Percentiles rank a stretch among this genome's conserved stretches.
These are phyloP conservation scores for Ochropleura plecta DNA, from an alignment of 2,888 invertebrate species.

Conservation along the genomic window DNA sequence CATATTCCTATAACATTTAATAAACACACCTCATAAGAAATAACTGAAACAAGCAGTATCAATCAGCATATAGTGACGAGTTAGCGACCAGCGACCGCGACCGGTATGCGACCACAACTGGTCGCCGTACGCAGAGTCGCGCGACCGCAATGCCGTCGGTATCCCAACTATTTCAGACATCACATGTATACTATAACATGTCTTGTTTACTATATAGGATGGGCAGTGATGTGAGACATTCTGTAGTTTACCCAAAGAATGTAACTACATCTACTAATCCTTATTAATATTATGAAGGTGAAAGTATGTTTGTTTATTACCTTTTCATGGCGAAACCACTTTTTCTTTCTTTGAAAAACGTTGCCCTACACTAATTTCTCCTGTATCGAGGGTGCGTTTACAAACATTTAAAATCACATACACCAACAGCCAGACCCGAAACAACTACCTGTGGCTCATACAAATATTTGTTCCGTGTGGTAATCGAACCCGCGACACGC, in stretches of 20 bases:
- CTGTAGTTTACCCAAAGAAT: not conserved
- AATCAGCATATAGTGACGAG: slow-evolving; percentile 36
- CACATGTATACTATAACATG: not conserved
- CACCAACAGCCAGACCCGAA: too few relatives aligned
- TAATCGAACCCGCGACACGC: too few relatives aligned
- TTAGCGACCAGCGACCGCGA: slow-evolving; percentile 33
- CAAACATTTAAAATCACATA: too few relatives aligned
- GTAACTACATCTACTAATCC: too few relatives aligned
- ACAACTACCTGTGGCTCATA: too few relatives aligned
- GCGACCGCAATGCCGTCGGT: slow-evolving; percentile 44
- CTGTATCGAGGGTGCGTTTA: too few relatives aligned
- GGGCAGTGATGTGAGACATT: not conserved
- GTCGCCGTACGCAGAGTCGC: slow-evolving; percentile 11
- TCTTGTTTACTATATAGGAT: not conserved
- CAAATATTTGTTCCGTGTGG: too few relatives aligned
- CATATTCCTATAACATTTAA: not conserved
- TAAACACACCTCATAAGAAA: not conserved
- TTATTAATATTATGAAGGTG: too few relatives aligned
- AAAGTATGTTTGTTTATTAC: too few relatives aligned
- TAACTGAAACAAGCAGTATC: slow-evolving; percentile 27
- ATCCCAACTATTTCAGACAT: slow-evolving; percentile 52
- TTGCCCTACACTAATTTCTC: too few relatives aligned
- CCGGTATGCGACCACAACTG: slow-evolving; percentile 60
- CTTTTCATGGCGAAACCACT: too few relatives aligned
- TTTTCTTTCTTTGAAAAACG: too few relatives aligned